Conservation (phyloP, 2,888 invertebrate species). For the Chaetogeoica ovagalla region DNA sequence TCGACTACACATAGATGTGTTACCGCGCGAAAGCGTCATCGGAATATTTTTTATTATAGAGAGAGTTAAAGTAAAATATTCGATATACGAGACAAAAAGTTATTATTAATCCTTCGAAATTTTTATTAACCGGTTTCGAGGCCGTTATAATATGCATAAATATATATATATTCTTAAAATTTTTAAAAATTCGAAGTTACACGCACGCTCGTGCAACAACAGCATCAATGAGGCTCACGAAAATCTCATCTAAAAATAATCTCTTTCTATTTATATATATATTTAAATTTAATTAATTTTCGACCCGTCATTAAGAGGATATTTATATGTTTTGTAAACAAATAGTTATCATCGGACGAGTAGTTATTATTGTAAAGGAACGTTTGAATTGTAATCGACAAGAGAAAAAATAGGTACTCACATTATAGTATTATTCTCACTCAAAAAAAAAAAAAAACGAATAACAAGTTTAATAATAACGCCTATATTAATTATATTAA, state of each 20-base stretch:
- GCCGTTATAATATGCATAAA: not conserved
- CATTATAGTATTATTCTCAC: not conserved
- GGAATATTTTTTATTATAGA: no score
- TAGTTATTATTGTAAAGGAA: not conserved
- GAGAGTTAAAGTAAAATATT: no score
- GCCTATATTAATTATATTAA: no score
- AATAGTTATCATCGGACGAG: not conserved
- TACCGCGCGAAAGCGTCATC: no score
- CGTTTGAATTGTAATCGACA: not conserved
- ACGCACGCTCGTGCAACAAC: no score
- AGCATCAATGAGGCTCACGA: no score
- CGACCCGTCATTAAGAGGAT: not conserved
- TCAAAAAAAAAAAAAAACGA: no score
- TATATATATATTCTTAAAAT: no score
- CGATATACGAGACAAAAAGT: not conserved
- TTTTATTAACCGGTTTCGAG: conserved; percentile 23
- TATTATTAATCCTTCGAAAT: not conserved
- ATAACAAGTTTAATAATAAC: no score
- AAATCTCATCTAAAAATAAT: no score
- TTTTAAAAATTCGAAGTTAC: no score
- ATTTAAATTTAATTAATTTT: not conserved
- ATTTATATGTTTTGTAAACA: conserved; percentile 4
- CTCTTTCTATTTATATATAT: not conserved
- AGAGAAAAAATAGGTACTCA: not conserved
- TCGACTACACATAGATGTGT: no score